Evolutionary conservation across 2,888 invertebrate genomes (phyloP).

Genomic region (Chrysolina oricalcia): DNA sequence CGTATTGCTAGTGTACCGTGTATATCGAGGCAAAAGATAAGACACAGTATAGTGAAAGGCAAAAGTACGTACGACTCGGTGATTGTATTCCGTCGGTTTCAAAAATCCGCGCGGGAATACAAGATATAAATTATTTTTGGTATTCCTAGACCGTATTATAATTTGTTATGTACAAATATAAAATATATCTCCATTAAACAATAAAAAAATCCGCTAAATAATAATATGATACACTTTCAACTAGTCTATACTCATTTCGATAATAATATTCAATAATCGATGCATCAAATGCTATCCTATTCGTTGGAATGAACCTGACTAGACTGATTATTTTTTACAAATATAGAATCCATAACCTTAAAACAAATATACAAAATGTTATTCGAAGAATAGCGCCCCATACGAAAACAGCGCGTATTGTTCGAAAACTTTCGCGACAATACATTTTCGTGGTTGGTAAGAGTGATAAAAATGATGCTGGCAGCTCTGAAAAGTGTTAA

Average conservation of each 20-base stretch:
- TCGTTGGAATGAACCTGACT: conserved; percentile 69
- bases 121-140: conserved; percentile 67
- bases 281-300: conserved; percentile 56
- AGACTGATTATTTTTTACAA: conserved; percentile 56
- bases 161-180: conserved; percentile 67
- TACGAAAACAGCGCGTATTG: background rate
- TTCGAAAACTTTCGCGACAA: background rate
- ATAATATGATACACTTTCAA: conserved; percentile 59
- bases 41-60: conserved; percentile 54
- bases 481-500: conserved; percentile 8
- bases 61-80: conserved; percentile 53
- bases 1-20: conserved; percentile 65
- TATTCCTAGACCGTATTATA: conserved; percentile 72
- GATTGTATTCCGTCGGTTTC: conserved; percentile 41
- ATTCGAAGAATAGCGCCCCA: background rate
- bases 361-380: conserved; percentile 10
- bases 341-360: conserved; percentile 23
- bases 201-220: conserved; percentile 42
- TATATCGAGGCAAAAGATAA: conserved; percentile 60
- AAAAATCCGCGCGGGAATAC: conserved; percentile 47
- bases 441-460: background rate
- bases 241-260: conserved; percentile 63
- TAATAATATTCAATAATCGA: conserved; percentile 39
- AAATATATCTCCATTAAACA: conserved; percentile 54
- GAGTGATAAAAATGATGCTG: background rate